Evolutionary conservation across 1,140 invertebrate genomes (phyloP).

Genomic region (Zaprionus taronus): DNA sequence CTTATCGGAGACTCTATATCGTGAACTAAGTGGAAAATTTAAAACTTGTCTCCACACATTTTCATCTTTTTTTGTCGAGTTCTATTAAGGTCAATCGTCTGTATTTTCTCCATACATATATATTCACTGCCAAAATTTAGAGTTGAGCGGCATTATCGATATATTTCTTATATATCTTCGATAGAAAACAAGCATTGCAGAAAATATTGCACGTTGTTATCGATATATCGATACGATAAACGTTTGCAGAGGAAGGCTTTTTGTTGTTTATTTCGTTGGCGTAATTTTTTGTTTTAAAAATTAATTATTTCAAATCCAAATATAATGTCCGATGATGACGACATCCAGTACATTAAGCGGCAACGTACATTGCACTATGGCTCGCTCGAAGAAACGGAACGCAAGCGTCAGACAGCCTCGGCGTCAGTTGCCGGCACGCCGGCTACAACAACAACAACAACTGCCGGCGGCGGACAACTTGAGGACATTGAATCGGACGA

Average conservation of each 20-base stretch:
- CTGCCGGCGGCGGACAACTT: conserved; percentile 61
- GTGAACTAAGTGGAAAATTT: no score
- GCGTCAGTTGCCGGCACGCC: conserved; percentile 37
- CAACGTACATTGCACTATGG: conserved; percentile 94
- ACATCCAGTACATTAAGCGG: conserved; percentile 90
- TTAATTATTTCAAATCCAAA: conserved; percentile 62
- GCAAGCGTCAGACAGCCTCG: conserved; percentile 85
- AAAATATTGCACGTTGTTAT: neutral
- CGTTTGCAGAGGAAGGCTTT: conserved; percentile 64
- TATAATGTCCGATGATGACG: conserved; percentile 95
- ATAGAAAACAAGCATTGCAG: neutral
- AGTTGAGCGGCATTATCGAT: neutral
- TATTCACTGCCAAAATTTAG: neutral
- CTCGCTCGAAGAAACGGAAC: conserved; percentile 93
- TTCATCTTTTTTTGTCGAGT: no score
- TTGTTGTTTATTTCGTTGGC: conserved; percentile 79
- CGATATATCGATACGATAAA: conserved; percentile 58
- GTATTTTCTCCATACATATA: neutral
- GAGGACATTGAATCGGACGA: conserved; percentile 85
- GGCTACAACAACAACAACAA: conserved; percentile 29
- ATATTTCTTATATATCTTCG: neutral
- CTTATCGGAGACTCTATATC: no score
- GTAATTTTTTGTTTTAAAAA: conserved; percentile 76
- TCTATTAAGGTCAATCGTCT: no score
- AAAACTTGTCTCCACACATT: no score